phyloP scores from a whole-genome alignment of 2,113 vertebrate species.

The Heloderma charlesbogerti region DNA sequence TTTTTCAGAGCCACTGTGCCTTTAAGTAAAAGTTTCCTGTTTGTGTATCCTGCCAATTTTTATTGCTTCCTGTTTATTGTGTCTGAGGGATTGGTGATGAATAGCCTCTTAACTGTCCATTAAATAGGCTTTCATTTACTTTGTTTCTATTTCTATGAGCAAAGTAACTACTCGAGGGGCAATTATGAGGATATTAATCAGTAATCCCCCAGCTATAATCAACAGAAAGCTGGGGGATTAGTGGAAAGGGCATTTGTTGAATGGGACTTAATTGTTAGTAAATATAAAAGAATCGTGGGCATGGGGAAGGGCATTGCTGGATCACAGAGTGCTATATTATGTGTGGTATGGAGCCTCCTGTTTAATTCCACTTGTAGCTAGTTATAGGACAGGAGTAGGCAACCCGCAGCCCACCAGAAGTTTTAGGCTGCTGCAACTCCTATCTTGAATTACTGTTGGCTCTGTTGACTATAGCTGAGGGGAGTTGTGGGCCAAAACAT shows the following conservation, averaged over 20 bases:
- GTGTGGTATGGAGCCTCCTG: not conserved
- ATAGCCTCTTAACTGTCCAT: not conserved
- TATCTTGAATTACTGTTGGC: no score
- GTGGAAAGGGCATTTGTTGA: not conserved
- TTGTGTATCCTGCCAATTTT: not conserved
- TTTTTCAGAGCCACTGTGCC: not conserved
- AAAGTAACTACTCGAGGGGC: no score
- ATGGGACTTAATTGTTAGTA: not conserved
- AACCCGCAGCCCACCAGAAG: no score
- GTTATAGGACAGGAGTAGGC: not conserved
- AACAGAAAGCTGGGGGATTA: no score
- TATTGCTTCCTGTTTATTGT: not conserved
- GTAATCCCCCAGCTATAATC: no score
- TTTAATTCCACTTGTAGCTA: not conserved
- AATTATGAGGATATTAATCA: no score
- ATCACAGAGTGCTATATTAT: not conserved
- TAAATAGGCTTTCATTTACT: not conserved
- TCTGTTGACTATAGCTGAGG: no score
- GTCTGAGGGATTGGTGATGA: not conserved
- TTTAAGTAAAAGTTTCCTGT: not conserved
- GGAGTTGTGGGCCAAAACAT: no score
- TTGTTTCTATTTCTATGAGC: no score
- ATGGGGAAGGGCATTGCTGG: not conserved
- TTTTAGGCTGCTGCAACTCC: no score
- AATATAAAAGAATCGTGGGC: no score